Evolutionary conservation across 2,888 invertebrate genomes (phyloP), one percentile per base, ranked within the genome.

Genomic region (Oscheius sp.): DNA sequence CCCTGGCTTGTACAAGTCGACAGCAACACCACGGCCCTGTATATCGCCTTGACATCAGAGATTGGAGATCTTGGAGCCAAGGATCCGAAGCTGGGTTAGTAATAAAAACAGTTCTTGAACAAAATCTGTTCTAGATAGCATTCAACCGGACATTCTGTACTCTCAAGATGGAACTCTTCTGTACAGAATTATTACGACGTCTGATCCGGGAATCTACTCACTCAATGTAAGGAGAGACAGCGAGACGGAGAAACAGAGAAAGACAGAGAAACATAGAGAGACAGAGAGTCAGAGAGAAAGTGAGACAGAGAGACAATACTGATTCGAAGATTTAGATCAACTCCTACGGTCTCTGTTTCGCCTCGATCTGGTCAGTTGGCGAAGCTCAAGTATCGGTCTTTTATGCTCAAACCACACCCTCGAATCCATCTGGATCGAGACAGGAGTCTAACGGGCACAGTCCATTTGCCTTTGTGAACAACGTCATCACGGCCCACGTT

Each of bases 361-460:
- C 80, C 21, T 81, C 84, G 57, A 72, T 84, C 29, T 81, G 82
- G 55, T 76, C 82, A n/a, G 66, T 55, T 55, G 81, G 82, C n/a
- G 84, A 82, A 37, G 79, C 81, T 2, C 75, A 82, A 55, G 79
- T 82, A n/a, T 83, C 76, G 70, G 75, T 78, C 29, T 79, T 76
- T 33, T 85, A 80, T 55, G 76, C 77, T 10, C 70, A 73, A 11
- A 63, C 76, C 7, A 76, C 76, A 21, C 71, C 75, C 35, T 42
- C 72, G 9, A 79, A 79, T 55, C 80, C 83, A 50, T 75, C 76
- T 57, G 83, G 81, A 73, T 58, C 76, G 21, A 80, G 78, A 60
- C 73, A 70, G 50, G 82, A 84, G 57, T 77, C 78, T 42, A 58
- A 59, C 50, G 32, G 29, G 9, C 68, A 75, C 48, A 70, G 66